phyloP scores from a whole-genome alignment of 1,140 invertebrate species.

The Pseudomyrmex sp. region DNA sequence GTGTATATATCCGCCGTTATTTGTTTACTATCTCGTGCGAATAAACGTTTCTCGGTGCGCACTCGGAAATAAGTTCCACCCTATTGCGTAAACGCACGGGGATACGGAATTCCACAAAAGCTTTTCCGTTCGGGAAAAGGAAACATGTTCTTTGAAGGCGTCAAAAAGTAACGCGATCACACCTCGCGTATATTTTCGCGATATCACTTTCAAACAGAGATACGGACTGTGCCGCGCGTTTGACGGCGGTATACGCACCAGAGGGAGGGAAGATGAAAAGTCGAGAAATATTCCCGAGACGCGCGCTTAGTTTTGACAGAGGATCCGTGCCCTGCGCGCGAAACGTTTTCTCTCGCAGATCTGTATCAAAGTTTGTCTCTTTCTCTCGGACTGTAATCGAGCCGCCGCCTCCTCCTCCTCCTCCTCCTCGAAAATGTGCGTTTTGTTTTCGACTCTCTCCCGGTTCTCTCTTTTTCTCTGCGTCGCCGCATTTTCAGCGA shows the following conservation, averaged over 20 bases:
- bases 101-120: neutral
- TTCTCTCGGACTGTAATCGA: constrained; percentile 57
- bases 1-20: too few species aligned
- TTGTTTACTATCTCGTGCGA: neutral
- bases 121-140: neutral
- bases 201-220: constrained; percentile 53
- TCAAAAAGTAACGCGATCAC: constrained; percentile 46
- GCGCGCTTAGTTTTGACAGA: constrained; percentile 47
- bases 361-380: constrained; percentile 57
- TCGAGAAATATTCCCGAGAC: constrained; percentile 34
- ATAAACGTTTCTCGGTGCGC: neutral
- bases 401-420: too few species aligned
- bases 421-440: constrained; percentile 35
- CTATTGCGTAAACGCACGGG: neutral
- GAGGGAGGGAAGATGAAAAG: neutral
- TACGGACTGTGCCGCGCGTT: constrained; percentile 4
- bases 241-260: neutral
- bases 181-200: neutral
- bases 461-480: neutral
- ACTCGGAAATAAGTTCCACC: constrained; percentile 12
- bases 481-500: constrained; percentile 1
- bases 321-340: constrained; percentile 40
- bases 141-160: constrained; percentile 10
- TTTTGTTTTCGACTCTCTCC: constrained; percentile 44
- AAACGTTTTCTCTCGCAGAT: constrained; percentile 56